A percentile compares a stretch with the other conserved stretches of the same genome.
These are phyloP conservation scores for Drosophila nigricruria DNA, from an alignment of 2,888 invertebrate species.

Conservation along the genomic window DNA sequence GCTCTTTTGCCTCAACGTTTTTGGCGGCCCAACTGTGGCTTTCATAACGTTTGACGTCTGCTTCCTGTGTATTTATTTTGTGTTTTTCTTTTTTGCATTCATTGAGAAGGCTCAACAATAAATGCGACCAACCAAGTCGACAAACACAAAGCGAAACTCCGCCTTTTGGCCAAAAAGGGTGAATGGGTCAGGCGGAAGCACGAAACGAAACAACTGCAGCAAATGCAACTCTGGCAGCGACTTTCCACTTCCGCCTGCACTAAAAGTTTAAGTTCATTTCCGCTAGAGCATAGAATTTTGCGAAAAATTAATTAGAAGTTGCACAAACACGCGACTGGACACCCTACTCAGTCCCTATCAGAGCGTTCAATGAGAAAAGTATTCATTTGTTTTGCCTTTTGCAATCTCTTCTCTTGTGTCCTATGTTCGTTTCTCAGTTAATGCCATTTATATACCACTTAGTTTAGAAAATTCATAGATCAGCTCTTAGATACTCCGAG, in stretches of 20 bases:
- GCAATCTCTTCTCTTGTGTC: too few relatives aligned
- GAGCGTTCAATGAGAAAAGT: slow-evolving; percentile 37
- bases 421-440: slow-evolving; percentile 12
- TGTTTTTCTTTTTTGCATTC: slow-evolving; percentile 37
- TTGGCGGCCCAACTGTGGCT: slow-evolving; percentile 31
- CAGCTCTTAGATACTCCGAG: neutral
- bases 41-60: slow-evolving; percentile 42
- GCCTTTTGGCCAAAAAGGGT: slow-evolving; percentile 2
- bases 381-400: slow-evolving; percentile 24
- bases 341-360: slow-evolving; percentile 22
- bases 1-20: slow-evolving; percentile 10
- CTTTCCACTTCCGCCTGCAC: slow-evolving; percentile 63
- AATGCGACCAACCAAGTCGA: slow-evolving; percentile 31
- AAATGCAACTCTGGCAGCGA: slow-evolving; percentile 62
- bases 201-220: slow-evolving; percentile 60
- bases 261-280: slow-evolving; percentile 80
- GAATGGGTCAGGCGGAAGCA: slow-evolving; percentile 21
- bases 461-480: neutral
- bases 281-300: slow-evolving; percentile 57
- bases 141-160: slow-evolving; percentile 35
- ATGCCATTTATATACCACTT: slow-evolving; percentile 14
- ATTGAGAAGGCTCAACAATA: slow-evolving; percentile 57
- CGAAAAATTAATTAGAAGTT: slow-evolving; percentile 76
- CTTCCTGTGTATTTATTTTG: slow-evolving; percentile 33
- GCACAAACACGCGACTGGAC: slow-evolving; percentile 54